Percentiles rank a stretch among this genome's conserved stretches.
Evolutionary conservation across 2,797 vertebrate species (phyloP).

Genomic region (Pterois miles): DNA sequence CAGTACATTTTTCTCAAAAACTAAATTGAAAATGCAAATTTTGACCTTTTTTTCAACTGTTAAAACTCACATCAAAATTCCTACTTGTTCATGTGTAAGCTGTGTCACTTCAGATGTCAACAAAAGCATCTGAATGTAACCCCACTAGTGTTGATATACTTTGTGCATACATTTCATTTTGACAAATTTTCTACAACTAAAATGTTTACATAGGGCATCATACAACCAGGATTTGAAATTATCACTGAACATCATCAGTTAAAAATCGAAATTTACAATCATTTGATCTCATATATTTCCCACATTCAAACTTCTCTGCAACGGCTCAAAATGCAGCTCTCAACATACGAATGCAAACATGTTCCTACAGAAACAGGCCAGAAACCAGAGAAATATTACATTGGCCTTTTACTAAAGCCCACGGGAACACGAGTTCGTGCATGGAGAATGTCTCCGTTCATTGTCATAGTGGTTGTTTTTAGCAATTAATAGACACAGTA

Average conservation of each 20-base stretch:
- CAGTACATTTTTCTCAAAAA: neutral
- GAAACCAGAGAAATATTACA: conserved; percentile 23
- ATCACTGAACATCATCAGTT: neutral
- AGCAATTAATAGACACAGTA: neutral
- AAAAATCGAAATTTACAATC: neutral
- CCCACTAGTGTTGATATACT: neutral
- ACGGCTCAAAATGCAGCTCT: neutral
- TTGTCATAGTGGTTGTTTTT: conserved; percentile 33
- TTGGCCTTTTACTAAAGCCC: conserved; percentile 9
- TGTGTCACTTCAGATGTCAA: neutral
- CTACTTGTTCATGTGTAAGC: neutral
- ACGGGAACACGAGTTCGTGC: conserved; percentile 21
- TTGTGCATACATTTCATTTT: neutral
- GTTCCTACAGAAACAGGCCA: conserved; percentile 23
- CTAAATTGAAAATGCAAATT: neutral
- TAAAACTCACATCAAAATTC: neutral
- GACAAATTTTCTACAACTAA: neutral
- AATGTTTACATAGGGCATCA: neutral
- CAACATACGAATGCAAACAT: conserved; percentile 1
- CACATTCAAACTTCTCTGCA: neutral
- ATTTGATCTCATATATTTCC: neutral
- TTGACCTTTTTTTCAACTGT: neutral
- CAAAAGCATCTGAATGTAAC: neutral
- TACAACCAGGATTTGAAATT: neutral
- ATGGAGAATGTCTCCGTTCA: conserved; percentile 5